Evolutionary conservation across 2,888 invertebrate genomes (phyloP), one percentile per base, ranked within the genome.

Genomic region (Mythimna ferrago): DNA sequence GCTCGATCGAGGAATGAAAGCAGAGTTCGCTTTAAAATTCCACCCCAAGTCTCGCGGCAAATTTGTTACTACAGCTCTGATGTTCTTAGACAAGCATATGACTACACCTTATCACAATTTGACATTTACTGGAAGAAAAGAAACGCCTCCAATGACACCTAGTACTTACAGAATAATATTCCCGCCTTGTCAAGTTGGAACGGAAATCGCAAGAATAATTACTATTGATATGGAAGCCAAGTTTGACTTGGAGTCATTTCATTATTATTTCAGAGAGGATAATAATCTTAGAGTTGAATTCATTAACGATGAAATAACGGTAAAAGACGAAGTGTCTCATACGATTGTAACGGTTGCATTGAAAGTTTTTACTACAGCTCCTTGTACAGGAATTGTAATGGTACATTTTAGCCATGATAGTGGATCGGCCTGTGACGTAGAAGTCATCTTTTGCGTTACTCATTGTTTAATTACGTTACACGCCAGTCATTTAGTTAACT

Each of bases 31-130:
- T 53, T 84, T 95, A 71, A 91, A 85, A 83, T 96, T 96, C 87
- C 93, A 94, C 73, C 95, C 96, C 9, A 94, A 92, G 85, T 86
- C 90, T 35, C 91, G 90, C 77, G 96, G 95, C 2, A 91, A 81
- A 90, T 95, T 93, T 90, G 88, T 92, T 6, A 84, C 93, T 16
- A 92, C 92, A 38, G 95, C 96, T 63, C 64, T 92, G 44, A 79
- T 96, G 63, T 96, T 92, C 90, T 86, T 96, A 51, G 95, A 95
- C 77, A 95, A 94, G 84, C 87, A 92, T 63, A 91, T 93, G 92
- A 90, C 90, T 35, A 89, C 89, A 67, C 94, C 96, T 1, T 96
- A 94, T 83, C 92, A 88, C 71, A 95, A 96, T 87, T 89, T 96
- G 73, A 95, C 94, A 58, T 96, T 96, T 86, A 75, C 88, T 79